Conservation (phyloP, 2,113 vertebrate genomes). For the Ascaphus truei region DNA sequence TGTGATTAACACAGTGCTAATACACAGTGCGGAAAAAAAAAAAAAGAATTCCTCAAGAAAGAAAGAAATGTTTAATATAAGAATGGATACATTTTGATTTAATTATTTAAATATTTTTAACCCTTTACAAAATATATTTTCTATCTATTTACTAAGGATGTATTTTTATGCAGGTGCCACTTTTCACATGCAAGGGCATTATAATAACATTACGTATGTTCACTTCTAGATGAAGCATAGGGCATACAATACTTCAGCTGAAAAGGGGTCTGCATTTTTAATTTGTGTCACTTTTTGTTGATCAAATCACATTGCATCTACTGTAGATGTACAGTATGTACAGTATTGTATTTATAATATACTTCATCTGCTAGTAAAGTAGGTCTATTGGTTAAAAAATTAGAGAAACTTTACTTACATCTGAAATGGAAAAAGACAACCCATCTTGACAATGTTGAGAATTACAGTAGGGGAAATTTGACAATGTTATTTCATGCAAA, state of each 20-base stretch:
- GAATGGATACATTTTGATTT: constrained; percentile 4
- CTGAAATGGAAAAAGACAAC: no score
- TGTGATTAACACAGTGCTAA: constrained; percentile 21
- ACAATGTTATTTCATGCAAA: no score
- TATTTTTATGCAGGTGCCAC: not conserved
- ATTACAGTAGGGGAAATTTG: no score
- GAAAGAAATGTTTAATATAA: not conserved
- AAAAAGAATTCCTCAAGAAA: constrained; percentile 1
- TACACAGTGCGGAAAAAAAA: not conserved
- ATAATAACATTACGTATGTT: not conserved
- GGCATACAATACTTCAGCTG: not conserved
- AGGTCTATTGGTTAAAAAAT: no score
- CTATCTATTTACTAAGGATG: not conserved
- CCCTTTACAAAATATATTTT: not conserved
- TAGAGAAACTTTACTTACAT: no score
- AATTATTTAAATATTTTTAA: not conserved
- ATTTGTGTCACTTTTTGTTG: not conserved
- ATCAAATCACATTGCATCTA: not conserved
- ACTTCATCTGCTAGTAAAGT: no score
- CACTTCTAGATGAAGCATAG: not conserved
- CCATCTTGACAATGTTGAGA: no score
- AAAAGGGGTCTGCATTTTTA: not conserved
- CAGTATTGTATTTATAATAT: no score
- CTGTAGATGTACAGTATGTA: no score
- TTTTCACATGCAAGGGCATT: no score